Percentiles rank a stretch among this genome's conserved stretches.
Conservation (phyloP, 2,888 invertebrate genomes). For the Horisme vitalbata region DNA sequence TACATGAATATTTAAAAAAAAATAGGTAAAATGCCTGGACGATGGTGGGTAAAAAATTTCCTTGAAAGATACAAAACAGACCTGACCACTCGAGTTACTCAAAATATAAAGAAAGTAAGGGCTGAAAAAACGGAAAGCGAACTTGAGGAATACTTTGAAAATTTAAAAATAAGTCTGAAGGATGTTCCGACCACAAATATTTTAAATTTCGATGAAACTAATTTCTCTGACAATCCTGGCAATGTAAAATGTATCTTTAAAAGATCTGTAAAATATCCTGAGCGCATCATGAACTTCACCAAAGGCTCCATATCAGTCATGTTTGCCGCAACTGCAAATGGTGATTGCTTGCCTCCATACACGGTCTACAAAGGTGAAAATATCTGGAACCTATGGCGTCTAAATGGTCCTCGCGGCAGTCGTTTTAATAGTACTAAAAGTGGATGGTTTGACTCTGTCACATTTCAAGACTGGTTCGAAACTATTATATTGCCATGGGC, state of each 20-base stretch:
- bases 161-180: conserved; percentile 1
- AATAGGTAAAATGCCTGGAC: conserved; percentile 2
- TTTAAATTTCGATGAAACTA: background rate
- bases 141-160: background rate
- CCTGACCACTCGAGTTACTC: too few species aligned
- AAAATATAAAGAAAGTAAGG: too few species aligned
- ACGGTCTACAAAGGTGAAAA: conserved; percentile 6
- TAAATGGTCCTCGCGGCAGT: conserved; percentile 1
- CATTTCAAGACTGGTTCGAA: conserved; percentile 6
- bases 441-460: conserved; percentile 9
- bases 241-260: conserved; percentile 1
- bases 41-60: background rate
- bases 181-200: conserved; percentile 2
- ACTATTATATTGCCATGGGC: conserved; percentile 21
- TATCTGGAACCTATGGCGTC: conserved; percentile 1
- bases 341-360: conserved; percentile 4
- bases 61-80: too few species aligned
- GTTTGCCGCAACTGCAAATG: conserved; percentile 9
- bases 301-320: conserved; percentile 8
- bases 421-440: conserved; percentile 3
- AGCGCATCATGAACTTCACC: conserved; percentile 8
- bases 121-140: too few species aligned
- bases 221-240: conserved; percentile 12
- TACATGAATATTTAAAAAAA: conserved; percentile 2
- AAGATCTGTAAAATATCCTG: conserved; percentile 7